Evolutionary conservation across 1,140 invertebrate genomes (phyloP).

Genomic region (Zaprionus lachaisei): DNA sequence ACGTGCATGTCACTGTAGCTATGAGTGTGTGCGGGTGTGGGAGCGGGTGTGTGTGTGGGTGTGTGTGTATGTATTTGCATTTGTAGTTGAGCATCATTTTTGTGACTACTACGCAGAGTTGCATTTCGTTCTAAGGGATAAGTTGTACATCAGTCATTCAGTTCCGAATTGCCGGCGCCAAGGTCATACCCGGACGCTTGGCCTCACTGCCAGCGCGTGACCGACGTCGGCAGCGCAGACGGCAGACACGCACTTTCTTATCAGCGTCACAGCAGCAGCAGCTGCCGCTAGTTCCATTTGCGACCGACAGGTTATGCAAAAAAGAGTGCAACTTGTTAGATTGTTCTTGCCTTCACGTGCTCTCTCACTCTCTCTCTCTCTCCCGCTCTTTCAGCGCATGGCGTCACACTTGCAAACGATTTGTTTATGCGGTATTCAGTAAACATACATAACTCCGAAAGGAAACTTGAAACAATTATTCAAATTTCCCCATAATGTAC

Average conservation of each 20-base stretch:
- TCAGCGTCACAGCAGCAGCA: slow-evolving; percentile 15
- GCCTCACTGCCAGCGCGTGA: slow-evolving; percentile 26
- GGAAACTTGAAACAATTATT: background rate
- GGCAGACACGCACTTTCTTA: slow-evolving; percentile 40
- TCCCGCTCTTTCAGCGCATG: background rate
- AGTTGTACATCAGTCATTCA: background rate
- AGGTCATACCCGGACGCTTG: slow-evolving; percentile 30
- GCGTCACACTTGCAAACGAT: slow-evolving; percentile 9
- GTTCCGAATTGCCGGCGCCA: slow-evolving; percentile 32
- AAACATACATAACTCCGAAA: background rate
- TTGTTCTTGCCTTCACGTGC: background rate
- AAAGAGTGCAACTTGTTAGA: slow-evolving; percentile 14
- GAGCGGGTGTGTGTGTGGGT: slow-evolving; percentile 5
- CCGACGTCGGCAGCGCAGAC: slow-evolving; percentile 39
- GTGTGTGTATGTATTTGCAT: slow-evolving; percentile 15
- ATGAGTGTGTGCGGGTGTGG: slow-evolving; percentile 2
- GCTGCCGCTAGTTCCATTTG: background rate
- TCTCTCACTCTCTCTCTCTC: slow-evolving; percentile 10
- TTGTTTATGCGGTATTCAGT: background rate
- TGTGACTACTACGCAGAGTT: slow-evolving; percentile 60
- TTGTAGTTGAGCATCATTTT: background rate
- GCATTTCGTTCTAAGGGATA: slow-evolving; percentile 31
- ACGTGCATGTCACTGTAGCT: slow-evolving; percentile 12
- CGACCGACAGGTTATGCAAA: slow-evolving; percentile 41
- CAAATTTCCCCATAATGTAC: background rate